Conservation (phyloP, 2,888 invertebrate genomes). For the Limnephilus marmoratus region DNA sequence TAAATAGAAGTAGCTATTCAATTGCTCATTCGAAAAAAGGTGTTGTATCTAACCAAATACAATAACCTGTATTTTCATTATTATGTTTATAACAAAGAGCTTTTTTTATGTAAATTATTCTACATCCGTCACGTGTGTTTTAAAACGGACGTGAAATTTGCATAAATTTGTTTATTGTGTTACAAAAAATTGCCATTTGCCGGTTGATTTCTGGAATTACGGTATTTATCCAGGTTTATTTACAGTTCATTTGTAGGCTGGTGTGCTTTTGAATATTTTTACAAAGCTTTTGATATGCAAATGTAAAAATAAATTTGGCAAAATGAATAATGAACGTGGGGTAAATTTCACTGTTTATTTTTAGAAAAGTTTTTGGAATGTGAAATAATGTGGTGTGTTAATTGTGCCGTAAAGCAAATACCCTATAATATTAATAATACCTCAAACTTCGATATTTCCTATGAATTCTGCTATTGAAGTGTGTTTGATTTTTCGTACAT, state of each 20-base stretch:
- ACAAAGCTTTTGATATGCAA: slow-evolving; percentile 35
- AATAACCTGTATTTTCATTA: not conserved
- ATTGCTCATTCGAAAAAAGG: not conserved
- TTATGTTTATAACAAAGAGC: not conserved
- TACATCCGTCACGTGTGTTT: slow-evolving; percentile 20
- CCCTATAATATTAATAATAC: not conserved
- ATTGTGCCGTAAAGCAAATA: not conserved
- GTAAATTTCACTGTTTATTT: not conserved
- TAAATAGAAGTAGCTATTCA: not conserved
- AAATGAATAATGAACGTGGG: slow-evolving; percentile 7
- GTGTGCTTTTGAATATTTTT: slow-evolving; percentile 7
- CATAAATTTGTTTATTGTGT: slow-evolving; percentile 28
- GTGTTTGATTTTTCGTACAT: too few relatives aligned
- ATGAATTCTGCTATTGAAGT: too few relatives aligned
- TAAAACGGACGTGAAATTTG: slow-evolving; percentile 1
- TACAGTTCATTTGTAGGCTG: slow-evolving; percentile 34
- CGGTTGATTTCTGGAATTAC: slow-evolving; percentile 22
- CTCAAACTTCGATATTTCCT: too few relatives aligned
- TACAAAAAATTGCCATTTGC: slow-evolving; percentile 16
- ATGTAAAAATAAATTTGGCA: not conserved
- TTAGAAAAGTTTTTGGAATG: not conserved
- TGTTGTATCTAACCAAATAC: not conserved
- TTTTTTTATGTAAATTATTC: not conserved
- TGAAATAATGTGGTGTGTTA: not conserved
- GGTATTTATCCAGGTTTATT: not conserved